Evolutionary conservation across 2,113 vertebrate species (phyloP), one percentile per base, ranked within the genome.

Genomic region (Prionailurus bengalensis): DNA sequence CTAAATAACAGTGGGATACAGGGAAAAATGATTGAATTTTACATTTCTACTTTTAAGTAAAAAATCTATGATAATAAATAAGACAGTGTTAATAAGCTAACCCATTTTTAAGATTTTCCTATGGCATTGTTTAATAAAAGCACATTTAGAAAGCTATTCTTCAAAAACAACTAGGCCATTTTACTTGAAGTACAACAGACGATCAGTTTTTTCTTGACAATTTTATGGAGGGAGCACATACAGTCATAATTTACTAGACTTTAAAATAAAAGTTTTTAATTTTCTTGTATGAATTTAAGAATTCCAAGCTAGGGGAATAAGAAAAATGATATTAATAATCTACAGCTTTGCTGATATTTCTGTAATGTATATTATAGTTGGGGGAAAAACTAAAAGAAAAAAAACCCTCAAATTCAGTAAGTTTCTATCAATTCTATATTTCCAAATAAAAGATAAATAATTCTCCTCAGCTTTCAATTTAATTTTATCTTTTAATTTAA

Each of bases 241-340:
- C 1, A 91, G 9, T 36, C 2, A 55, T 58, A 94, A 89, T 94
- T 97, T 36, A 70, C 0, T 93, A 92, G 4, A 76, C 13, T 31
- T 85, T 91, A 95, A 98, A 89, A 94, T 39, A 95, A 98, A 97
- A 71, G 21, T 14, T 14, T 0, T 78, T 71, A 21, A 61, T 86
- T 1, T 0, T 79, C 29, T 96, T 89, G 83, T 74, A 93, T 61
- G 94, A 85, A 33, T 97, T 96, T 95, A 94, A 88, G 36, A 92
- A 91, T 25, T 21, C 82, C 19, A 36, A 76, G 73, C 2, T 45
- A 97, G 1, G 89, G 0, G 4, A 82, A 39, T n/a, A 96, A 96
- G 71, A 91, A 68, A 98, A 97, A 96, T 66, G 11, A 33, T 79
- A 0, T 36, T 25, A 93, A 61, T 93, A 66, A 86, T 51, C 0